Percentiles rank a stretch among this genome's conserved stretches.
Evolutionary conservation across 2,888 invertebrate species (phyloP).

Genomic region (Hypselothyrea guttata): DNA sequence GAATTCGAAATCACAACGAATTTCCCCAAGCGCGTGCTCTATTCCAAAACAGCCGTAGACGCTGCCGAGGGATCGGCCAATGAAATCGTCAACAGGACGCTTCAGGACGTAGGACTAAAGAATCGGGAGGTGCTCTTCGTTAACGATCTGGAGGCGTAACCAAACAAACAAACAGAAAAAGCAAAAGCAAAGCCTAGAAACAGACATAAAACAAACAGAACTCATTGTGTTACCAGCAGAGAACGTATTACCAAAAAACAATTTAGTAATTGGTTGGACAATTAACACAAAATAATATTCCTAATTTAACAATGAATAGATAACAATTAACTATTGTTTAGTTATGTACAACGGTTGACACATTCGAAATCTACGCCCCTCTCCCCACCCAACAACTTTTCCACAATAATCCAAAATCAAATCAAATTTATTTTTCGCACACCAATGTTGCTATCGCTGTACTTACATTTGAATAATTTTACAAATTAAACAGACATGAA

Average conservation of each 20-base stretch:
- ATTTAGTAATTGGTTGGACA: slow-evolving; percentile 48
- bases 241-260: slow-evolving; percentile 61
- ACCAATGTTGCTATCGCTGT: slow-evolving; percentile 53
- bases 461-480: slow-evolving; percentile 57
- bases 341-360: slow-evolving; percentile 57
- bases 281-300: slow-evolving; percentile 50
- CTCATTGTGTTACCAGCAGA: slow-evolving; percentile 54
- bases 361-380: too few relatives aligned
- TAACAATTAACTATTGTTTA: slow-evolving; percentile 66
- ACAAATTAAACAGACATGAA: slow-evolving; percentile 49
- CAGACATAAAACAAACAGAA: slow-evolving; percentile 13
- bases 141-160: slow-evolving; percentile 92
- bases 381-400: slow-evolving; percentile 8
- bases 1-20: slow-evolving; percentile 97
- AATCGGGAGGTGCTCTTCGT: slow-evolving; percentile 96
- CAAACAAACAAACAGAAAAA: slow-evolving; percentile 28
- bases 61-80: slow-evolving; percentile 44
- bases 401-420: slow-evolving; percentile 9
- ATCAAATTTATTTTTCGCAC: slow-evolving; percentile 3
- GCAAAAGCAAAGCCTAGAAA: slow-evolving; percentile 1
- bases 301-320: slow-evolving; percentile 63
- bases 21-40: slow-evolving; percentile 93
- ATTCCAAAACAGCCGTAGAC: slow-evolving; percentile 77
- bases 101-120: slow-evolving; percentile 89
- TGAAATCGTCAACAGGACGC: slow-evolving; percentile 65